Evolutionary conservation across 2,888 invertebrate species (phyloP), one percentile per base, ranked within the genome.

Genomic region (Cyclophora albipunctata): DNA sequence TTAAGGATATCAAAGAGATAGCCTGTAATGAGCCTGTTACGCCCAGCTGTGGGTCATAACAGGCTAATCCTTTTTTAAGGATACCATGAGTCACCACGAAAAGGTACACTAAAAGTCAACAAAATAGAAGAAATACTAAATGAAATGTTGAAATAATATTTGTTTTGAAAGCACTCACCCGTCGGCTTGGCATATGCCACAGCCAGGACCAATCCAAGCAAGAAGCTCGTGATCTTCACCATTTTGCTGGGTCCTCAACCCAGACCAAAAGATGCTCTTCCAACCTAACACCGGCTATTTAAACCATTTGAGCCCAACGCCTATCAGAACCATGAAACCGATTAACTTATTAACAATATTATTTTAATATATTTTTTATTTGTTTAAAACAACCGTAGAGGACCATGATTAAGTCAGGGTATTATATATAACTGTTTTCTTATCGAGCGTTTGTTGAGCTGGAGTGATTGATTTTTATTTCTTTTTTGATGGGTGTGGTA

Each of bases 301-400:
- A 85, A 75, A 71, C 66, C 45, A 46, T 51, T 79, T 81, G 81
- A 76, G 63, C 72, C 76, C 67, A 84, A 64, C 37, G 37, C 37
- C 37, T 37, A 37, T 37, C 37, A 75, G 40, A 64, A 67, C 60
- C 66, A 42, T 6, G 56, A 7, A 82, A 86, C 85, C 75, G 67
- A 84, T 85, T 82, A 47, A 58, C 51, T 69, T 79, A 80, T 81
- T 80, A 76, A 78, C 72, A 50, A 57, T 48, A 46, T 45, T 64
- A 66, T 67, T 68, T 70, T 66, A 52, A 63, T 62, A 69, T 60
- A 61, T 62, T 65, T 62, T 73, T 73, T 71, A 74, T 73, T 71
- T 64, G 57, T 62, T 59, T 58, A 66, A 75, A 81, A 52, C 59
- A 73, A 65, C 58, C 73, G 71, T 75, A 62, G 60, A 72, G 58